Evolutionary conservation across 2,797 vertebrate genomes (phyloP), one percentile per base, ranked within the genome.

Genomic region (Tenualosa thibaudeaui): DNA sequence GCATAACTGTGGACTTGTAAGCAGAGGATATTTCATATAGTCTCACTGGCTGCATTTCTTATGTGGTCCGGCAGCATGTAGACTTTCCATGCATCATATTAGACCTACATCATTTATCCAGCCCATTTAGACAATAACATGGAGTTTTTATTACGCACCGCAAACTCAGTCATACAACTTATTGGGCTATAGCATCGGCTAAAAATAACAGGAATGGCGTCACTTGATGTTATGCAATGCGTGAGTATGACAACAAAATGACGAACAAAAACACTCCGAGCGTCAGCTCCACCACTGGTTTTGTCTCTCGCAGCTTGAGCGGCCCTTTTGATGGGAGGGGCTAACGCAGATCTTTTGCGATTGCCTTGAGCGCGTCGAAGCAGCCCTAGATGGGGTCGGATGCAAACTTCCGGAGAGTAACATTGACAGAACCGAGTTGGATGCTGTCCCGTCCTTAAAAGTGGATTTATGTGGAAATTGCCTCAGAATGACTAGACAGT

Each of bases 391-490:
- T 93, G 93, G 92, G 91, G 92, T 93, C 92, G 93, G 93, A 96
- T 95, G 95, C 93, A 94, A 93, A 94, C 91, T 93, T 92, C 91
- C 85, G 89, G 87, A 90, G 90, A 87, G 82, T 81, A 86, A 85
- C 89, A 89, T 88, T 90, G 84, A 0, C 89, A 92, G 93, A 94
- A 89, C 87, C 81, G 92, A 94, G 91, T 94, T 93, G 93, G 95
- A 96, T 93, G 91, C 93, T 87, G 88, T 89, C 90, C 93, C 91
- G 92, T 92, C 89, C 82, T 85, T 86, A 92, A 91, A 90, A 90
- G 91, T 89, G 95, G 94, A 96, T 94, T 94, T 93, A 92, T 84
- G 93, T 93, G 92, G 92, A 92, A 90, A 92, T 92, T 89, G 89
- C 91, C 92, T 78, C 90, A 92, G 92, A 93, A 90, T 90, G 91